These are phyloP conservation scores for Ferdinandea cuprea DNA, from an alignment of 2,888 invertebrate genomes.

Conservation along the genomic window DNA sequence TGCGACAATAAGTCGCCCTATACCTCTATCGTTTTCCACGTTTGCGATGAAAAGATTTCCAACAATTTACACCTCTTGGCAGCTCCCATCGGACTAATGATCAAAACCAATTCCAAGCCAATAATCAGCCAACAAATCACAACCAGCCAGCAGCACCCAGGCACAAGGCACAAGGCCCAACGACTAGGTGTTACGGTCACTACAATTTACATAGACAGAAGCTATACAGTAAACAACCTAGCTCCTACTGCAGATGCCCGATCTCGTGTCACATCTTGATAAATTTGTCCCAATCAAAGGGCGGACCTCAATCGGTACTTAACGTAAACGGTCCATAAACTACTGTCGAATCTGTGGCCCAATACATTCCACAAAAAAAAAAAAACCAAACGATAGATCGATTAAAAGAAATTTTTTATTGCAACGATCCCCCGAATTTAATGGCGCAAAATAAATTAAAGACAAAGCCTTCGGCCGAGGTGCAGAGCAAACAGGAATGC, in stretches of 20 bases:
- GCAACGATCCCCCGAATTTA: slow-evolving; percentile 55
- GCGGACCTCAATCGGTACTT: slow-evolving; percentile 56
- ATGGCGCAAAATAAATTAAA: slow-evolving; percentile 67
- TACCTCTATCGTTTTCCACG: background rate
- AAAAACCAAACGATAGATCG: too few relatives aligned
- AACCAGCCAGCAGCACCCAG: too few relatives aligned
- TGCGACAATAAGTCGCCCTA: slow-evolving; percentile 40
- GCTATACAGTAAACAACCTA: background rate
- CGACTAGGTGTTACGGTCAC: background rate
- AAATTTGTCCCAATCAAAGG: slow-evolving; percentile 69
- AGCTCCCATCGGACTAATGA: slow-evolving; percentile 37
- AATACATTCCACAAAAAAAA: slow-evolving; percentile 23
- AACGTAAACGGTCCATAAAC: slow-evolving; percentile 65
- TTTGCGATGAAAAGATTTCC: slow-evolving; percentile 1
- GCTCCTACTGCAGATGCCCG: slow-evolving; percentile 19
- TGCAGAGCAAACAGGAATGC: background rate
- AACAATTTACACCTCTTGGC: slow-evolving; percentile 59
- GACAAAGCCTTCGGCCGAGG: slow-evolving; percentile 1
- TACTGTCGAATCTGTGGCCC: slow-evolving; percentile 37
- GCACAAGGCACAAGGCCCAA: too few relatives aligned
- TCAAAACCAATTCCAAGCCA: slow-evolving; percentile 52
- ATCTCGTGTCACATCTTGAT: slow-evolving; percentile 53
- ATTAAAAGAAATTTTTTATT: slow-evolving; percentile 61
- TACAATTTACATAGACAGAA: slow-evolving; percentile 42
- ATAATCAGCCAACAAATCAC: slow-evolving; percentile 49